These are phyloP conservation scores for Dendropsophus ebraccatus DNA, from an alignment of 2,113 vertebrate species.

Conservation along the genomic window DNA sequence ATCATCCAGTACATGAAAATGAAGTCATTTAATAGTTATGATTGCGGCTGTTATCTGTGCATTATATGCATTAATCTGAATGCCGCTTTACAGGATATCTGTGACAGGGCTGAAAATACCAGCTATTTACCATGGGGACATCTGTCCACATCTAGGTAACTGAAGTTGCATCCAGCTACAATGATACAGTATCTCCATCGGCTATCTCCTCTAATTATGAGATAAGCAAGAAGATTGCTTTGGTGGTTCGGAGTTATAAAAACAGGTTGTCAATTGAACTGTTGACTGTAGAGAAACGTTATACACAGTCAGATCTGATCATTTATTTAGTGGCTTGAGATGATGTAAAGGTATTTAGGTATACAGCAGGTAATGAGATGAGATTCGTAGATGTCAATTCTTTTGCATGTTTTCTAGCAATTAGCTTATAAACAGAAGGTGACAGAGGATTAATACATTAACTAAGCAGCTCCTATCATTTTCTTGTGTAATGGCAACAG, in stretches of 20 bases:
- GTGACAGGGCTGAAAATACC: slow-evolving; percentile 37
- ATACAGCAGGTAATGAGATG: not conserved
- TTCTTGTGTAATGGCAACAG: not conserved
- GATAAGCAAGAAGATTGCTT: slow-evolving; percentile 14
- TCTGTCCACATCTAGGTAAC: slow-evolving; percentile 34
- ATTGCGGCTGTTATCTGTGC: slow-evolving; percentile 44
- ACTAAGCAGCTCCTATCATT: not conserved
- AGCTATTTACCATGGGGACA: slow-evolving; percentile 45
- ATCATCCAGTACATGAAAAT: slow-evolving; percentile 34
- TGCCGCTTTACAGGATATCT: slow-evolving; percentile 46
- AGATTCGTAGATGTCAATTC: slow-evolving; percentile 17
- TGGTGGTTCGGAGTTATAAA: not conserved
- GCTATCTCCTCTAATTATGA: slow-evolving; percentile 8
- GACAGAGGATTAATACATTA: not conserved
- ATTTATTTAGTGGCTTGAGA: not conserved
- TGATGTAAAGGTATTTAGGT: not conserved
- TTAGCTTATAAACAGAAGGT: not conserved
- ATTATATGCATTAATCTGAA: slow-evolving; percentile 49
- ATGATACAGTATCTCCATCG: not conserved
- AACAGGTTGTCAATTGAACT: slow-evolving; percentile 1
- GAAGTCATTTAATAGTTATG: slow-evolving; percentile 51
- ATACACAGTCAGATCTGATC: slow-evolving; percentile 28
- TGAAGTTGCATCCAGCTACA: slow-evolving; percentile 13
- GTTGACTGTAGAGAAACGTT: not conserved
- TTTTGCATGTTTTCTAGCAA: not conserved